A percentile compares a stretch with the other conserved stretches of the same genome.
phyloP scores from a whole-genome alignment of 2,797 vertebrate genomes.

The Glyptemys insculpta region DNA sequence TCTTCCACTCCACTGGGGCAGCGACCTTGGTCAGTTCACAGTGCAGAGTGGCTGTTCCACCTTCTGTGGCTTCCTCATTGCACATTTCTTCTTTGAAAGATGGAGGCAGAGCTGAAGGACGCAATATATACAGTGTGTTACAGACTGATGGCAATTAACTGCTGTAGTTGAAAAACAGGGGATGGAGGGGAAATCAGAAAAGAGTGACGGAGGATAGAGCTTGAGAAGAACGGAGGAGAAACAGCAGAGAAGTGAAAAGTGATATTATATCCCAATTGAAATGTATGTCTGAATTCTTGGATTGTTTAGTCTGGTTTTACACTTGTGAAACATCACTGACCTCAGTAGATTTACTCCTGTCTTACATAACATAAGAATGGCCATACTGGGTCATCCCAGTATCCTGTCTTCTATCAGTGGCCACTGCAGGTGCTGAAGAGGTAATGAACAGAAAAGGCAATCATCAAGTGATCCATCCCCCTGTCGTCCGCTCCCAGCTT shows the following conservation, averaged over 20 bases:
- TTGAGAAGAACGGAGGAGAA: not conserved
- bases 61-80: constrained; percentile 68
- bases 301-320: not conserved
- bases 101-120: constrained; percentile 63
- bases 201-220: not conserved
- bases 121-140: not conserved
- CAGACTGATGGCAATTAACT: not conserved
- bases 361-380: not conserved
- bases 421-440: not conserved
- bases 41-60: constrained; percentile 50
- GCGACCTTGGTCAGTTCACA: constrained; percentile 66
- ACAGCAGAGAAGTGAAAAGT: too few species aligned
- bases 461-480: not conserved
- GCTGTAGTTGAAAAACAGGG: not conserved
- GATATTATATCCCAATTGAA: not conserved
- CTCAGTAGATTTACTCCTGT: not conserved
- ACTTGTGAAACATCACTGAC: not conserved
- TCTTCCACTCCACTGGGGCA: constrained; percentile 64
- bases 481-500: not conserved
- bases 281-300: not conserved
- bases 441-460: not conserved
- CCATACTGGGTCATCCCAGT: not conserved
- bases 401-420: not conserved
- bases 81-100: constrained; percentile 69
- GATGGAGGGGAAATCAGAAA: not conserved